A percentile compares a stretch with the other conserved stretches of the same genome.
Conservation (phyloP, 2,888 invertebrate species). For the Amaurobius ferox region DNA sequence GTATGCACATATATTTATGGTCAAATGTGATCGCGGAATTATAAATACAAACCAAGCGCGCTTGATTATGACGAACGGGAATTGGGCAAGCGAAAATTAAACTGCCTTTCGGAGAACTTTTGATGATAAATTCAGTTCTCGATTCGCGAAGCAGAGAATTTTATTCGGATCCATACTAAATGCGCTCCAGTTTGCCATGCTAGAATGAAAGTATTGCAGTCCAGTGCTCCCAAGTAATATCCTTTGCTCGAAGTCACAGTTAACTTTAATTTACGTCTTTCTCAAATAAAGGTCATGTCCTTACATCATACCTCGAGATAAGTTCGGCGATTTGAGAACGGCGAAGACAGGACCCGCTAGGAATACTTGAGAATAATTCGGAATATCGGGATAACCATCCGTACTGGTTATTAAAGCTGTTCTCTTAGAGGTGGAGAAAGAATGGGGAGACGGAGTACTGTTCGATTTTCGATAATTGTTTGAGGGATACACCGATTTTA, state of each 20-base stretch:
- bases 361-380: slow-evolving; percentile 35
- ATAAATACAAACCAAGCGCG: no score
- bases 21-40: no score
- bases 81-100: neutral
- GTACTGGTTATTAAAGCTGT: neutral
- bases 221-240: slow-evolving; percentile 37
- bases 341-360: neutral
- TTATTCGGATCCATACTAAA: slow-evolving; percentile 36
- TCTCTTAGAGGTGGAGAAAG: neutral
- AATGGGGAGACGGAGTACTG: neutral
- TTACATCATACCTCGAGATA: slow-evolving; percentile 42
- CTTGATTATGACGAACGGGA: neutral
- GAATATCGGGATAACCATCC: slow-evolving; percentile 17
- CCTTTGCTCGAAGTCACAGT: slow-evolving; percentile 31
- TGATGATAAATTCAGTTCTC: slow-evolving; percentile 34
- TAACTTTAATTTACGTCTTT: slow-evolving; percentile 57
- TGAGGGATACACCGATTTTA: neutral
- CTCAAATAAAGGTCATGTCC: slow-evolving; percentile 49
- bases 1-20: no score
- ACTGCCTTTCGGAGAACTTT: neutral
- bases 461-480: neutral
- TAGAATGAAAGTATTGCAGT: slow-evolving; percentile 9
- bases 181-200: slow-evolving; percentile 17
- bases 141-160: slow-evolving; percentile 16
- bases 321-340: neutral